Evolutionary conservation across 2,113 vertebrate species (phyloP), one percentile per base, ranked within the genome.

Genomic region (Blennius ocellaris): DNA sequence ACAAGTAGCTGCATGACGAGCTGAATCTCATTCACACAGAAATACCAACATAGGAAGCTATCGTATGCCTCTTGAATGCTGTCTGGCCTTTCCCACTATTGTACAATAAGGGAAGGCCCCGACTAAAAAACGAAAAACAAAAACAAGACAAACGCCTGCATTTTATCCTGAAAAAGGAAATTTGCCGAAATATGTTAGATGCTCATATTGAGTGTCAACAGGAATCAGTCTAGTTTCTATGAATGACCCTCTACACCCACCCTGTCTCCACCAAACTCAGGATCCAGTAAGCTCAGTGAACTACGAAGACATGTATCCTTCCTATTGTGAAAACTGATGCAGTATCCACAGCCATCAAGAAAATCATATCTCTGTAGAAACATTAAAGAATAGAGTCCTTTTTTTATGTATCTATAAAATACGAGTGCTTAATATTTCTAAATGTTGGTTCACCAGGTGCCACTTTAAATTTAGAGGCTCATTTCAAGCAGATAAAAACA

Each of bases 131-230:
- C 21, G 4, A 30, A 30, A 30, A 30, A 64, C 43, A 30, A 30
- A 30, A 64, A 38, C 21, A 37, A 36, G 6, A 6, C 21, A 54
- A 43, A 17, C 58, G 47, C 15, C 45, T 17, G 16, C 21, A 82
- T 51, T 38, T 53, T 12, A 73, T 49, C 37, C 17, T 60, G 49
- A 8, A 47, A 36, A 69, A 36, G 36, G 40, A 21, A 49, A 47
- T 57, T 55, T 17, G 9, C 11, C 16, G 2, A 54, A 75, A 41
- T 38, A 41, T 62, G 16, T 73, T 44, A 17, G 8, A 7, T 41
- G 58, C 15, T 56, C 59, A 44, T 60, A 48, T 61, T 10, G 4
- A 60, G 69, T 59, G 69, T 53, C 21, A 65, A 73, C 3, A 64
- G 43, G 8, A 57, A 36, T 15, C 14, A 0, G 44, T 17, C 12